Conservation (phyloP, 1,140 invertebrate genomes). For the Lasioglossum albipes region DNA sequence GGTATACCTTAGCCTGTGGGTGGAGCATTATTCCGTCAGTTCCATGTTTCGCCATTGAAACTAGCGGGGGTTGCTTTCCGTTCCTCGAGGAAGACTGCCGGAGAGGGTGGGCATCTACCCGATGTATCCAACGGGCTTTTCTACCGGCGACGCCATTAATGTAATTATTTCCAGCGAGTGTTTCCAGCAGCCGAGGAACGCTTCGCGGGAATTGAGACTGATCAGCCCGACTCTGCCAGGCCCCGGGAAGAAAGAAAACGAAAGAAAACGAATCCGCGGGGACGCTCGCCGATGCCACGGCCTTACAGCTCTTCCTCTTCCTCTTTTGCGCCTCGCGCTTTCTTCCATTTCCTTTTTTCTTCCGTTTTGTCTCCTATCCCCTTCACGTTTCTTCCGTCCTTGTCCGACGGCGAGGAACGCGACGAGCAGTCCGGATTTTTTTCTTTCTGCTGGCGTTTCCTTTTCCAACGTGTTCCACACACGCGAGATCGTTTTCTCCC, state of each 20-base stretch:
- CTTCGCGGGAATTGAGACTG: constrained; percentile 49
- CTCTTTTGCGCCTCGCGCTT: not conserved
- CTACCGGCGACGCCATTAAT: constrained; percentile 62
- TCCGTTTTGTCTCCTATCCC: too few species aligned
- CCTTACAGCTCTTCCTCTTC: not conserved
- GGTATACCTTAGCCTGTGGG: constrained; percentile 50
- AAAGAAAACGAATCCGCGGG: not conserved
- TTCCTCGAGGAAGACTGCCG: constrained; percentile 43
- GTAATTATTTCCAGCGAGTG: constrained; percentile 67
- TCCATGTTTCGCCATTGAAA: constrained; percentile 52
- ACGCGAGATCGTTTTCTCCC: constrained; percentile 1
- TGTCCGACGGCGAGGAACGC: not conserved
- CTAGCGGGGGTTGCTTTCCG: constrained; percentile 48
- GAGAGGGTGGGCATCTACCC: constrained; percentile 25
- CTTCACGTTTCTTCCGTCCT: too few species aligned
- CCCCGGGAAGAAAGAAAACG: constrained; percentile 5
- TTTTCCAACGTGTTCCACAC: too few species aligned
- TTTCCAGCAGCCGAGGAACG: constrained; percentile 43
- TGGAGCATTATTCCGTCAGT: constrained; percentile 52
- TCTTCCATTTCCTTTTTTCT: not conserved
- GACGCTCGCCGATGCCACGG: not conserved
- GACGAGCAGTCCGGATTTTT: too few species aligned
- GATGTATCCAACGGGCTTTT: constrained; percentile 53
- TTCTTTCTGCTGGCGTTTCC: too few species aligned
- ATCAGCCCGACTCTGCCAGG: constrained; percentile 24